Conservation (phyloP, 2,888 invertebrate genomes). For the Tenodera sinensis region DNA sequence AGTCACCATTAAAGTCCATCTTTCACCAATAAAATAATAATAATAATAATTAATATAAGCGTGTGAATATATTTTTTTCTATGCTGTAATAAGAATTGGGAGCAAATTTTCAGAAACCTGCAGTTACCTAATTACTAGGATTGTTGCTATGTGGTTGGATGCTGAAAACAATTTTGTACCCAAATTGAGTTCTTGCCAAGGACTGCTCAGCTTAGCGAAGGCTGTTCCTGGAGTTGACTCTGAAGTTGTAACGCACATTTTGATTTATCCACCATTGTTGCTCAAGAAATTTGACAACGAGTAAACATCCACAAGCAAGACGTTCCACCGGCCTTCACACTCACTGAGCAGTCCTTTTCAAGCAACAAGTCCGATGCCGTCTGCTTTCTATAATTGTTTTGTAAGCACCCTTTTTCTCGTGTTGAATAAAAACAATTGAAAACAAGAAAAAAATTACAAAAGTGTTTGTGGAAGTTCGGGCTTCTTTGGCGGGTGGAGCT, state of each 20-base stretch:
- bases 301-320: neutral
- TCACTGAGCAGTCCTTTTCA: neutral
- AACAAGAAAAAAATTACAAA: neutral
- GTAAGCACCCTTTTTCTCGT: neutral
- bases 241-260: neutral
- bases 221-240: neutral
- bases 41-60: too few relatives aligned
- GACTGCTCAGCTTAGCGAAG: neutral
- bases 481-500: neutral
- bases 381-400: neutral
- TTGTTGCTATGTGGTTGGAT: neutral
- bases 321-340: neutral
- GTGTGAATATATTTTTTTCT: neutral
- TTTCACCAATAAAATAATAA: neutral
- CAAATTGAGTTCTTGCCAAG: neutral
- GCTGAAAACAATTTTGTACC: neutral
- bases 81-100: neutral
- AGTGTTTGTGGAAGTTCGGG: neutral
- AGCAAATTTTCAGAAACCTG: neutral
- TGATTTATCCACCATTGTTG: neutral
- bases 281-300: neutral
- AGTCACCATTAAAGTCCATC: neutral
- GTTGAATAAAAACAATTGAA: neutral
- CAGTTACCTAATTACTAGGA: neutral
- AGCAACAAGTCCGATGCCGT: neutral